Conservation (phyloP, 64 coral and sea anemone species). For the Pocillopora damicornis region DNA sequence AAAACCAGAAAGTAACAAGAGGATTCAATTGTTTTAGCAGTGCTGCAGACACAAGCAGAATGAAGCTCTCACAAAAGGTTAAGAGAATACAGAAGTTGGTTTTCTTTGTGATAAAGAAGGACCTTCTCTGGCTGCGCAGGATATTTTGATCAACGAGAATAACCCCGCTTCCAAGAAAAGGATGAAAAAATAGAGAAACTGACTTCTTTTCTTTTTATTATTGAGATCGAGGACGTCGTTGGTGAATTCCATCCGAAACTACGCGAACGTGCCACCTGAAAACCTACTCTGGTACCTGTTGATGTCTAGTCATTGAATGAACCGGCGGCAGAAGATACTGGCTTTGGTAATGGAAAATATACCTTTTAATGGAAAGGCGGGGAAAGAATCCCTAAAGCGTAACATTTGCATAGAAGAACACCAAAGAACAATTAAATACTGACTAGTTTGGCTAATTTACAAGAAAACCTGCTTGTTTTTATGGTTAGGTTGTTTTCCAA, state of each 20-base stretch:
- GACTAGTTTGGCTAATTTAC: neutral
- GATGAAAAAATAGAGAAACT: neutral
- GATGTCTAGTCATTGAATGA: neutral
- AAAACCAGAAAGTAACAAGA: neutral
- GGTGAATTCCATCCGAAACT: neutral
- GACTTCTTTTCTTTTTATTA: neutral
- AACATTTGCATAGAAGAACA: neutral
- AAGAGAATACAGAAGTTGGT: slow-evolving; percentile 24
- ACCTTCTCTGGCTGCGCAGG: neutral
- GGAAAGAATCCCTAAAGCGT: neutral
- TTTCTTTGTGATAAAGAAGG: slow-evolving; percentile 36
- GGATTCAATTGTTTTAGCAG: neutral
- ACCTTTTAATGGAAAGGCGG: neutral
- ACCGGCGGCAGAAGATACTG: neutral
- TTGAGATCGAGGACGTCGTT: neutral
- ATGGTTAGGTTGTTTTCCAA: neutral
- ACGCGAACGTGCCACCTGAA: neutral
- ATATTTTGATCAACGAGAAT: neutral
- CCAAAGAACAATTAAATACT: neutral
- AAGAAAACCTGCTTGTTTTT: neutral
- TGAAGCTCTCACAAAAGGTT: slow-evolving; percentile 12
- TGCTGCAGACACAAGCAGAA: neutral
- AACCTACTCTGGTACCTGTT: neutral
- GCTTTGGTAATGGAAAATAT: neutral
- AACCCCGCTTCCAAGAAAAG: neutral